A percentile compares a stretch with the other conserved stretches of the same genome.
Conservation (phyloP, 2,888 invertebrate genomes). For the Pollenia labialis region DNA sequence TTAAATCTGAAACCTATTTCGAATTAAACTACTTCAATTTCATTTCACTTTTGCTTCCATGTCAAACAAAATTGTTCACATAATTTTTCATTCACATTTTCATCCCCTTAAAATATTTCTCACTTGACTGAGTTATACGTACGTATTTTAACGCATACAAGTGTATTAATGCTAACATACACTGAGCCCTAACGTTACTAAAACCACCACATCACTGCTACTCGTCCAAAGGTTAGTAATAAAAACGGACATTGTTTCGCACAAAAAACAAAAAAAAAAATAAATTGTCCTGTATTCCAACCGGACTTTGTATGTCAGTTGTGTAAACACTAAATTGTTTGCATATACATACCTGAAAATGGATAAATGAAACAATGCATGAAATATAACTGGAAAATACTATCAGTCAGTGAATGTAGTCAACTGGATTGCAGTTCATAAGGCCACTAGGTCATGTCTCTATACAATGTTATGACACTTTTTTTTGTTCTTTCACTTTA, state of each 20-base stretch:
- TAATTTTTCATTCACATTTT: too few species aligned
- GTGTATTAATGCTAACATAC: too few species aligned
- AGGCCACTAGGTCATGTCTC: background rate
- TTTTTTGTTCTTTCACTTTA: background rate
- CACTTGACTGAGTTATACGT: too few species aligned
- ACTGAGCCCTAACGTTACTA: too few species aligned
- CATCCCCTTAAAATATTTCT: too few species aligned
- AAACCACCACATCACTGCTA: too few species aligned
- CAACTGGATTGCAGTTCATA: background rate
- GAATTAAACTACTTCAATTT: too few species aligned
- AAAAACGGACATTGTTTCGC: background rate
- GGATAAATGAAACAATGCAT: background rate
- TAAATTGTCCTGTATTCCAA: background rate
- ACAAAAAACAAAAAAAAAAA: background rate
- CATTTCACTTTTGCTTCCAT: too few species aligned
- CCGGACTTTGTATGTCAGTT: background rate
- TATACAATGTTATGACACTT: background rate
- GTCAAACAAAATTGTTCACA: too few species aligned
- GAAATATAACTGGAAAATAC: background rate
- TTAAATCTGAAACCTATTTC: too few species aligned
- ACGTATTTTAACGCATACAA: too few species aligned
- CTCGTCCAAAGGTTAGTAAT: too few species aligned
- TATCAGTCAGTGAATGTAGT: background rate
- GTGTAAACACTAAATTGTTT: conserved; percentile 4
- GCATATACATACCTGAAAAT: background rate